Conservation (phyloP, 2,888 invertebrate genomes). For the Cheilosia pagana region DNA sequence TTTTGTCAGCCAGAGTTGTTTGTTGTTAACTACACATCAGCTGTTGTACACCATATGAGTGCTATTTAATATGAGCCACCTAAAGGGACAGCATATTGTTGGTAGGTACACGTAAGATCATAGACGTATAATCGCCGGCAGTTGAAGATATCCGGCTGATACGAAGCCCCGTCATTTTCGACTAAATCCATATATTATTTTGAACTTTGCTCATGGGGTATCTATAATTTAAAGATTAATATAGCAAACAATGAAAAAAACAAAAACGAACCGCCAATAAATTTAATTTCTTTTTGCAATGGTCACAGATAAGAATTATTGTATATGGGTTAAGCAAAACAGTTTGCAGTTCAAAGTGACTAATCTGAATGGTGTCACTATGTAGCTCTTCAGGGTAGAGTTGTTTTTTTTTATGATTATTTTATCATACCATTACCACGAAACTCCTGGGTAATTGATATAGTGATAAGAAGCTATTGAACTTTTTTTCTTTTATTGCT, state of each 20-base stretch:
- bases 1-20: no score
- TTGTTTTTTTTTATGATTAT: background rate
- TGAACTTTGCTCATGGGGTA: no score
- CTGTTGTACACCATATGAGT: no score
- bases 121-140: no score
- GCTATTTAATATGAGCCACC: no score
- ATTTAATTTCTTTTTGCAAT: background rate
- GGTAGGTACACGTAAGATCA: no score
- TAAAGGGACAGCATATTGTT: no score
- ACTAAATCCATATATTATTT: no score
- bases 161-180: no score
- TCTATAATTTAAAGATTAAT: no score
- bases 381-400: background rate
- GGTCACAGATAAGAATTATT: background rate
- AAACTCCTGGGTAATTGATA: slow-evolving; percentile 11
- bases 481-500: slow-evolving; percentile 1
- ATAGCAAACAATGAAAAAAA: background rate
- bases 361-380: slow-evolving; percentile 3
- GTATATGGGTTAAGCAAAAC: background rate
- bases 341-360: slow-evolving; percentile 9
- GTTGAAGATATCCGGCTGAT: no score
- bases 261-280: background rate
- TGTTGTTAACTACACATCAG: no score
- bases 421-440: slow-evolving; percentile 16
- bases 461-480: background rate